Evolutionary conservation across 2,888 invertebrate genomes (phyloP), one percentile per base, ranked within the genome.

Genomic region (Bombylius major): DNA sequence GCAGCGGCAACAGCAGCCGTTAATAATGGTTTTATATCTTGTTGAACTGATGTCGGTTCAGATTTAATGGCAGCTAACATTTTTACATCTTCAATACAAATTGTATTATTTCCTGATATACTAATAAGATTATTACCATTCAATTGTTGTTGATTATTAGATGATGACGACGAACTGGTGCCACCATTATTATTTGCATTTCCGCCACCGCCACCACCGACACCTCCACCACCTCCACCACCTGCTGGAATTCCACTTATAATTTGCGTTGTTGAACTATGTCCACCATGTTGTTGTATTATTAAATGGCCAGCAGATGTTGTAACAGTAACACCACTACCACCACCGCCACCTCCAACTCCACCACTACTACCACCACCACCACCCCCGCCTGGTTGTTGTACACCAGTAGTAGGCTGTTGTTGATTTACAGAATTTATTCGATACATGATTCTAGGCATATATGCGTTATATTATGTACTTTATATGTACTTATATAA

Each of bases 1-100:
- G 45, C 32, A 56, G 47, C 5, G 57, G 48, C 8, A 56, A 54
- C 36, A 53, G 51, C 51, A 52, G 60, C 62, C 55, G 65, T 63
- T 62, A 66, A 62, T 55, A 69, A 63, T 58, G 45, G n/a, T 45
- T 14, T 45, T 7, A 68, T 65, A 58, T 67, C 66, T 64, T 69
- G 69, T 64, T 69, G 69, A 23, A 23, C 23, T 23, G 23, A 23
- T 62, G 70, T 68, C 57, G 71, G 72, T 65, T 71, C 75, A 54
- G 69, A 64, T 69, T 73, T 75, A 62, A 73, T 72, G 65, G 69
- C 67, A 65, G 67, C 68, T 57, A 69, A 65, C 62, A 72, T 66
- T 63, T 69, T 67, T 58, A 69, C 64, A 65, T 70, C 71, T 53
- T 69, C 67, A 52, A 66, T 66, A 51, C 63, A 62, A 59, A 63